Evolutionary conservation across 2,797 vertebrate species (phyloP).

Genomic region (Pangasius krempfi): DNA sequence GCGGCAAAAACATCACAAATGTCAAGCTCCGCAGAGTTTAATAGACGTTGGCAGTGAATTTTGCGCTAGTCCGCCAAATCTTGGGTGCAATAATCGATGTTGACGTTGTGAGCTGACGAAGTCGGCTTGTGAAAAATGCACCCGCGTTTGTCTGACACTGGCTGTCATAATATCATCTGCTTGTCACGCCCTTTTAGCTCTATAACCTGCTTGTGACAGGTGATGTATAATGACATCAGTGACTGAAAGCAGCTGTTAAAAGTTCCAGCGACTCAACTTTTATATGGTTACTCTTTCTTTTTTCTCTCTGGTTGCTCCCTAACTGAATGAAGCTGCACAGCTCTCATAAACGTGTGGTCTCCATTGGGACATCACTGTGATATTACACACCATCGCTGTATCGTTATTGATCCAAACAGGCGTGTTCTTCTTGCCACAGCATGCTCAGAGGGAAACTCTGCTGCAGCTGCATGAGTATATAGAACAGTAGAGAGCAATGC

Average conservation of each 20-base stretch:
- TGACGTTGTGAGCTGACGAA: slow-evolving; percentile 28
- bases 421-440: slow-evolving; percentile 36
- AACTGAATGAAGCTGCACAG: slow-evolving; percentile 45
- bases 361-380: slow-evolving; percentile 43
- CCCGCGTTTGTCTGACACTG: slow-evolving; percentile 3
- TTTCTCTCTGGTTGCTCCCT: slow-evolving; percentile 16
- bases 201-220: slow-evolving; percentile 28
- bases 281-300: slow-evolving; percentile 11
- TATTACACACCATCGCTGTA: slow-evolving; percentile 64
- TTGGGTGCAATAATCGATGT: slow-evolving; percentile 31
- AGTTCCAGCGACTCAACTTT: slow-evolving; percentile 17
- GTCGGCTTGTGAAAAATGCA: slow-evolving; percentile 14
- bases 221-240: slow-evolving; percentile 28
- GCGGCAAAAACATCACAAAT: slow-evolving; percentile 36
- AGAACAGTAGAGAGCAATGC: slow-evolving; percentile 13
- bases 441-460: slow-evolving; percentile 39
- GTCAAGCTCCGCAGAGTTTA: slow-evolving; percentile 40
- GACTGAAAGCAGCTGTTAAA: slow-evolving; percentile 22
- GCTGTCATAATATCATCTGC: slow-evolving; percentile 42
- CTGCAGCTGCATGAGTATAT: slow-evolving; percentile 23
- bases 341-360: slow-evolving; percentile 39
- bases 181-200: slow-evolving; percentile 18
- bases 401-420: slow-evolving; percentile 69
- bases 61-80: slow-evolving; percentile 16
- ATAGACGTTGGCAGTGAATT: slow-evolving; percentile 42